These are phyloP conservation scores for Seira ritae DNA, from an alignment of 2,888 invertebrate genomes.

Conservation along the genomic window DNA sequence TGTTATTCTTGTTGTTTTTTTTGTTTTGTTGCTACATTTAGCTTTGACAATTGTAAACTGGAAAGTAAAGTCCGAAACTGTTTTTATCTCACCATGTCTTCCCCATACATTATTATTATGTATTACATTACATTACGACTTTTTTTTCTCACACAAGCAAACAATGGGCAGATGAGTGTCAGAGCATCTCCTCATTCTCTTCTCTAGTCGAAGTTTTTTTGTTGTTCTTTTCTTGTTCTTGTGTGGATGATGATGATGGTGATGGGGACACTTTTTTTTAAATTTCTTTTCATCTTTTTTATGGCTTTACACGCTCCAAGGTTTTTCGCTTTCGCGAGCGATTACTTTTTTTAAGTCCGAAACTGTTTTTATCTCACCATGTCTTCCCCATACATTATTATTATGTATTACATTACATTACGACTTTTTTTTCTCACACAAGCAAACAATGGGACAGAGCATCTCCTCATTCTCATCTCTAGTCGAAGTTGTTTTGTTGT, in stretches of 20 bases:
- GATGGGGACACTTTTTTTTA: background rate
- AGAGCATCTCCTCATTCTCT: too few relatives aligned
- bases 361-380: background rate
- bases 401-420: too few relatives aligned
- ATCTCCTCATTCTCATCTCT: too few relatives aligned
- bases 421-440: background rate
- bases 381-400: background rate
- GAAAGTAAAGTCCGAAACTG: background rate
- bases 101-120: background rate
- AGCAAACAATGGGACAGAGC: background rate
- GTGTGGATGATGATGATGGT: too few relatives aligned
- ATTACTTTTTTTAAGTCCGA: background rate
- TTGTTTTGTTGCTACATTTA: conserved; percentile 18
- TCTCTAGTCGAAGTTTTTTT: too few relatives aligned
- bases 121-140: background rate
- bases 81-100: background rate
- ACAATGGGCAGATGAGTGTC: too few relatives aligned
- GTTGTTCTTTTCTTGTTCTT: too few relatives aligned
- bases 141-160: background rate
- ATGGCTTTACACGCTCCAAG: background rate
- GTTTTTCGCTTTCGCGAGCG: background rate
- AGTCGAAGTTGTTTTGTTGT: too few relatives aligned
- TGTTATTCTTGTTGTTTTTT: background rate
- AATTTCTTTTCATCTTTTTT: background rate
- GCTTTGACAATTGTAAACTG: background rate